These are phyloP conservation scores for Ectemnius continuus DNA, from an alignment of 2,888 invertebrate species.

Conservation along the genomic window DNA sequence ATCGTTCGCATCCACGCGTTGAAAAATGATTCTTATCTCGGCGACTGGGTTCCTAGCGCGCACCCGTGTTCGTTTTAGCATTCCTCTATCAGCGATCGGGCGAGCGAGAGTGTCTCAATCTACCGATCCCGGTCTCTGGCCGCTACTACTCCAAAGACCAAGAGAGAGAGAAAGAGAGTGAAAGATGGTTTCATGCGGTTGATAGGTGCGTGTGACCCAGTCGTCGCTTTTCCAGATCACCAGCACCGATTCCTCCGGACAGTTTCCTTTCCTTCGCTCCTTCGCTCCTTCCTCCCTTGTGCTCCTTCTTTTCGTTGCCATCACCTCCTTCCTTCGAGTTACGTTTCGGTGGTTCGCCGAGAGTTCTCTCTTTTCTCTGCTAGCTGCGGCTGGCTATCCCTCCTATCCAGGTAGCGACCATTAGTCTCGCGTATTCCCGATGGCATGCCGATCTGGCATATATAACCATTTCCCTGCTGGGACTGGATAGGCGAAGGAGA, in stretches of 20 bases:
- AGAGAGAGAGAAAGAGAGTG: conserved; percentile 18
- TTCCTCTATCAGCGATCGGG: conserved; percentile 63
- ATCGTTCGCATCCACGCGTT: conserved; percentile 48
- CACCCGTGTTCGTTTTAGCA: conserved; percentile 62
- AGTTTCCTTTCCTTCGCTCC: conserved; percentile 15
- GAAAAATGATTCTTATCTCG: conserved; percentile 64
- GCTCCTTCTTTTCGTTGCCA: conserved; percentile 28
- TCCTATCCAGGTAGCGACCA: conserved; percentile 54
- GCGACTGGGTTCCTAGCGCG: conserved; percentile 37
- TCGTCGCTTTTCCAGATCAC: conserved; percentile 65
- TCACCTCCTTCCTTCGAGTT: too few relatives aligned
- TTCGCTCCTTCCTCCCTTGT: conserved; percentile 28
- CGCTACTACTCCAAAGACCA: conserved; percentile 13
- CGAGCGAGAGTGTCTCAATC: conserved; percentile 62
- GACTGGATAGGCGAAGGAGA: conserved; percentile 27
- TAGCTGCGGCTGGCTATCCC: too few relatives aligned
- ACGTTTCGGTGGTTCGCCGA: too few relatives aligned
- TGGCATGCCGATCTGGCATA: conserved; percentile 54
- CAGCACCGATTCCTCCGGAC: conserved; percentile 57
- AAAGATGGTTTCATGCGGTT: conserved; percentile 19
- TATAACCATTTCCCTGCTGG: conserved; percentile 44
- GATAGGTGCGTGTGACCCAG: conserved; percentile 43
- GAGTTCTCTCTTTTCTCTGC: too few relatives aligned
- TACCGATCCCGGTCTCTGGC: conserved; percentile 10
- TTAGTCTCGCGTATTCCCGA: conserved; percentile 59